Evolutionary conservation across 2,888 invertebrate genomes (phyloP), one percentile per base, ranked within the genome.

Genomic region (Plagodis pulveraria): DNA sequence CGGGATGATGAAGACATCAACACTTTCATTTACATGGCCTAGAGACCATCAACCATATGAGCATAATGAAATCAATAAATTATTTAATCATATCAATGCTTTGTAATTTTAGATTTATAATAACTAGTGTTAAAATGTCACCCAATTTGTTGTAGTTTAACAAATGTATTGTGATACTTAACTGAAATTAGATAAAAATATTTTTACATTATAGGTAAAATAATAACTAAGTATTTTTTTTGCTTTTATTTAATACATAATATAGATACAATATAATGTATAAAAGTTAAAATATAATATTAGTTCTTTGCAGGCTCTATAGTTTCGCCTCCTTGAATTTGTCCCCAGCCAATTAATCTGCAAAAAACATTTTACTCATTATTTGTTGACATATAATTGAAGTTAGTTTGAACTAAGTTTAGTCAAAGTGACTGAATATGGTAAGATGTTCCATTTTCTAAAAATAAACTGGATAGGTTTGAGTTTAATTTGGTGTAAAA

Each of bases 271-370:
- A 70, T 70, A 64, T 63, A 78, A 74, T 79, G 81, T 89, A 89
- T 81, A 89, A 88, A 88, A 89, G 72, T 77, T 82, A 74, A 76
- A 82, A 78, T 71, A 72, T 78, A 78, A 77, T 66, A 71, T 89
- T 87, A 93, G 74, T 94, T 94, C 69, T 93, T 90, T 43, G 94
- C 91, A 12, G 99, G 99, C 79, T 97, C 97, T 80, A 99, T 98
- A 73, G 98, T 98, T 83, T 97, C 97, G 73, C 99, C 99, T 83
- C 98, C 97, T 89, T 98, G 96, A 89, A 99, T 99, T 89, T 99
- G 98, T 73, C 99, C 99, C 99, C 99, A 99, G 73, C 99, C 99
- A 85, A 99, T 99, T 83, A 99, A 96, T 89, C 97, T 96, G 93
- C 35, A 93, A 94, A 68, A 69, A 53, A 40, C 6, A 42, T 43